phyloP scores from a whole-genome alignment of 2,113 vertebrate species.

The Uria aalge region DNA sequence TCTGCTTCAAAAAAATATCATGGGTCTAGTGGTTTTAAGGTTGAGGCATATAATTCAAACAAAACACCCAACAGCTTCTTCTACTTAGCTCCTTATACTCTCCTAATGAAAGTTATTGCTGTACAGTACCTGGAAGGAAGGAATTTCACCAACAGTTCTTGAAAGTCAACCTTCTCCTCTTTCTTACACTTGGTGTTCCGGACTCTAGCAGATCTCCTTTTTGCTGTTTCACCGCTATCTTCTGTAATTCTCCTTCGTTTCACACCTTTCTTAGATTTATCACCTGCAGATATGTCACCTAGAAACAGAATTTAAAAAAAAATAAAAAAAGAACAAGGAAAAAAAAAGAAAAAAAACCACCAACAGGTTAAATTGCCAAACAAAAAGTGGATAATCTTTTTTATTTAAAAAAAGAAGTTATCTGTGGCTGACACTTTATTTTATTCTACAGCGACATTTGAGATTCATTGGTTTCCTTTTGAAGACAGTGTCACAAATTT shows the following conservation, averaged over 20 bases:
- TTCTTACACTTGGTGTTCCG: slow-evolving; percentile 98
- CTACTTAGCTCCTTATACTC: background rate
- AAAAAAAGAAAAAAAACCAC: rapidly evolving
- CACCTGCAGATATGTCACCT: slow-evolving; percentile 80
- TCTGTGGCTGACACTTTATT: background rate
- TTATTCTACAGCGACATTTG: background rate
- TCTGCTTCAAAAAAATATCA: background rate
- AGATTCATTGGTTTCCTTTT: background rate
- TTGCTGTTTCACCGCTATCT: slow-evolving; percentile 92
- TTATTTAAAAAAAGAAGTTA: background rate
- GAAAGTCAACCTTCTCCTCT: slow-evolving; percentile 97
- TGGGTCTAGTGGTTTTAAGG: background rate
- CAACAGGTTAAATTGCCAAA: background rate
- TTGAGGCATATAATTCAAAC: background rate
- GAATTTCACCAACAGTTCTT: slow-evolving; percentile 93
- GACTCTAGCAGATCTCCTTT: slow-evolving; percentile 93
- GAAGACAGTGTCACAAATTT: background rate
- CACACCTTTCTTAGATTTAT: slow-evolving; percentile 90
- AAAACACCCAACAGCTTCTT: background rate
- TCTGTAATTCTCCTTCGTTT: slow-evolving; percentile 89
- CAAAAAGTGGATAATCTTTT: background rate
- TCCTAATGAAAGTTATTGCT: background rate
- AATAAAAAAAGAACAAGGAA: background rate
- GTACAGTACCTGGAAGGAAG: slow-evolving; percentile 87
- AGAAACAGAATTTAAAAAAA: background rate